Evolutionary conservation across 2,113 vertebrate genomes (phyloP).

Genomic region (Proteles cristata): DNA sequence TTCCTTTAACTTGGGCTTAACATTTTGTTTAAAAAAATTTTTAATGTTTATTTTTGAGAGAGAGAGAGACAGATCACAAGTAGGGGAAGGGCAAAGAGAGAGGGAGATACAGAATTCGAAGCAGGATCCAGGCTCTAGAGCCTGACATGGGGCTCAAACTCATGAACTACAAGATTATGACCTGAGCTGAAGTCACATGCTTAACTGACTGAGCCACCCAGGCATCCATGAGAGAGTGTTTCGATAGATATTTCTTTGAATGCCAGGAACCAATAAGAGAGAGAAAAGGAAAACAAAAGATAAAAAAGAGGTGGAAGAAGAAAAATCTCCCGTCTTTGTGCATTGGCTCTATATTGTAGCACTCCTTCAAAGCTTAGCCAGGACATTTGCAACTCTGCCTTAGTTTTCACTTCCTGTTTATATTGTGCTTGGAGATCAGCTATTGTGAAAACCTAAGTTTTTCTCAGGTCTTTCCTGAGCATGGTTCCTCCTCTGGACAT

Average conservation of each 20-base stretch:
- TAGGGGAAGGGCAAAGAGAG: too few species aligned
- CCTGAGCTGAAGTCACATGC: too few species aligned
- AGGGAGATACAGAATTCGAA: too few species aligned
- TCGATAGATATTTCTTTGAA: neutral
- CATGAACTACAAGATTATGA: too few species aligned
- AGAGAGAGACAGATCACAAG: too few species aligned
- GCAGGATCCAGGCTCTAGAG: too few species aligned
- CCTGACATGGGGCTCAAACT: too few species aligned
- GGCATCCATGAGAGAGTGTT: neutral
- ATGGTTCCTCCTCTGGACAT: neutral
- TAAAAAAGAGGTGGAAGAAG: neutral
- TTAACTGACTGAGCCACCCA: too few species aligned
- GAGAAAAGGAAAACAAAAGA: neutral
- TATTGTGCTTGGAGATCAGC: neutral
- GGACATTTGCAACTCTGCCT: neutral
- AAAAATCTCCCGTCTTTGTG: neutral
- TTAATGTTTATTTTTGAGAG: too few species aligned
- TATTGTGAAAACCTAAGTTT: neutral
- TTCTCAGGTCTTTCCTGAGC: neutral
- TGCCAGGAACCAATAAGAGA: neutral
- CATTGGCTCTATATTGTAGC: neutral
- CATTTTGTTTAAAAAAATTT: too few species aligned
- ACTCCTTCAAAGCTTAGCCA: neutral
- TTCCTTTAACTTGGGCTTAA: conserved; percentile 5
- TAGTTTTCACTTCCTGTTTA: neutral